phyloP scores from a whole-genome alignment of 2,888 invertebrate genomes.

The Heterodera filipjevi region DNA sequence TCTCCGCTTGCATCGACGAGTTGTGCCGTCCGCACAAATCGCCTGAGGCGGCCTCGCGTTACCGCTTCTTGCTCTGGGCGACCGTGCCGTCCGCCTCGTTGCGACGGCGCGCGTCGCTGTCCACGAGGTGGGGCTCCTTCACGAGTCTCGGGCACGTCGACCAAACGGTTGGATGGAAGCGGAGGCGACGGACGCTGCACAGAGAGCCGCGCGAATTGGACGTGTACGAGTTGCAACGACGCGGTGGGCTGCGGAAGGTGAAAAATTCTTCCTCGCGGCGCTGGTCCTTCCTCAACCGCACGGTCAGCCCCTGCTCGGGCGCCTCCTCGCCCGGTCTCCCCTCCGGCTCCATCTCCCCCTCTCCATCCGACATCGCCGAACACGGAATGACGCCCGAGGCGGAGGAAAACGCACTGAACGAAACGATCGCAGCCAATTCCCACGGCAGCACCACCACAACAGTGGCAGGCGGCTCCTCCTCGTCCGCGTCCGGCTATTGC shows the following conservation, averaged over 20 bases:
- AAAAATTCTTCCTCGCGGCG: neutral
- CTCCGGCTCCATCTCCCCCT: slow-evolving; percentile 9
- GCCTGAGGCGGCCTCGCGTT: neutral
- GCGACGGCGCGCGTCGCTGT: slow-evolving; percentile 12
- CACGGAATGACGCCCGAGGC: neutral
- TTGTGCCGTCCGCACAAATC: slow-evolving; percentile 25
- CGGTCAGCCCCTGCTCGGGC: neutral
- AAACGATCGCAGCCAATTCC: neutral
- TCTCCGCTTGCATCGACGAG: slow-evolving; percentile 45
- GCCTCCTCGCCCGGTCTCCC: neutral
- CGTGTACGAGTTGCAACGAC: slow-evolving; percentile 2
- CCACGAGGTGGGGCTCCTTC: slow-evolving; percentile 20
- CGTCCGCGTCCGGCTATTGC: neutral
- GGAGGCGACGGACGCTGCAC: slow-evolving; percentile 15
- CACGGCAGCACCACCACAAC: neutral
- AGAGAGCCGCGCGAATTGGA: slow-evolving; percentile 17
- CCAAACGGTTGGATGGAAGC: slow-evolving; percentile 24
- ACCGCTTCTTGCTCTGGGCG: neutral
- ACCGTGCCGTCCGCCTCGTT: neutral
- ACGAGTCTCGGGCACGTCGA: neutral
- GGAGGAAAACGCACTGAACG: slow-evolving; percentile 1
- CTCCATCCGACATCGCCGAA: neutral
- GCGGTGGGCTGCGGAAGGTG: neutral
- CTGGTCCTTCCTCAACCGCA: neutral
- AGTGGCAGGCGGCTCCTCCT: neutral